These are phyloP conservation scores for Galaxea fascicularis DNA, from an alignment of 92 coral and sea anemone genomes.

Conservation along the genomic window DNA sequence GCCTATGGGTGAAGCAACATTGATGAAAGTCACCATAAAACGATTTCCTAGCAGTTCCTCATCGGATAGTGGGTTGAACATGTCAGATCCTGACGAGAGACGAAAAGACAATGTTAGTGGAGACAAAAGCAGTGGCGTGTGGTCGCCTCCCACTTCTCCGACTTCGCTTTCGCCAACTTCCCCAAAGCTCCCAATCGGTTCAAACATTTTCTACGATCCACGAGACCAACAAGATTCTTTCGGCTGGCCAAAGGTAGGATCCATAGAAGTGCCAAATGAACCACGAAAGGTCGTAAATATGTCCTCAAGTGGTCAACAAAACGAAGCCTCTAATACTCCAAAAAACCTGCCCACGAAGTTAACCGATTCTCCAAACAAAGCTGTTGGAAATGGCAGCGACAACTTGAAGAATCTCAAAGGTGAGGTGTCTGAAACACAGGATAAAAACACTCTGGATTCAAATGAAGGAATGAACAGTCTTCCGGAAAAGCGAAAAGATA, in stretches of 20 bases:
- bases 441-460: constrained; percentile 13
- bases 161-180: constrained; percentile 31
- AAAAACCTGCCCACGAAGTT: constrained; percentile 4
- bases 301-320: constrained; percentile 8
- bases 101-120: not conserved
- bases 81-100: constrained; percentile 39
- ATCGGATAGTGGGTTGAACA: constrained; percentile 53
- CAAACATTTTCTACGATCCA: constrained; percentile 38
- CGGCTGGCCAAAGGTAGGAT: not conserved
- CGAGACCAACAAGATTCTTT: not conserved
- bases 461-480: constrained; percentile 7
- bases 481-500: constrained; percentile 10
- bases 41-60: constrained; percentile 52
- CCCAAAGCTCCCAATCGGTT: constrained; percentile 33
- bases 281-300: not conserved
- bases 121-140: not conserved
- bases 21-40: constrained; percentile 3
- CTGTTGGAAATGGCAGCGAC: constrained; percentile 12
- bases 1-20: not conserved
- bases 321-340: not conserved
- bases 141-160: constrained; percentile 5
- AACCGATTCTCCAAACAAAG: constrained; percentile 16
- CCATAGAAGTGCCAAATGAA: not conserved
- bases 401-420: constrained; percentile 5
- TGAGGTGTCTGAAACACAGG: constrained; percentile 5